Evolutionary conservation across 2,113 vertebrate species (phyloP).

Genomic region (Rhinoptilus africanus): DNA sequence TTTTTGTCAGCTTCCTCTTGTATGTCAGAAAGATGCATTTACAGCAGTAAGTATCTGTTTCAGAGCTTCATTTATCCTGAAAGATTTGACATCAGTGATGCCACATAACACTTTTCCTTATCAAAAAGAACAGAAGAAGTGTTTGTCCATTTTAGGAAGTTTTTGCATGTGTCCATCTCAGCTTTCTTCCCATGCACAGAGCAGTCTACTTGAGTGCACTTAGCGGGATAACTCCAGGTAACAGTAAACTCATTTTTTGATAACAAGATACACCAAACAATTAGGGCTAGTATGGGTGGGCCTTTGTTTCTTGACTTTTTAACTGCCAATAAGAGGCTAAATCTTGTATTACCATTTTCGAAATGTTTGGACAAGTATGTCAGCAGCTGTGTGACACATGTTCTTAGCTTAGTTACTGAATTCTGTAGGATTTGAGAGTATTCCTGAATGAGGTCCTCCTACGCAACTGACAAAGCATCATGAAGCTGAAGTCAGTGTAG

Average conservation of each 20-base stretch:
- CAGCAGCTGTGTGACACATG: not conserved
- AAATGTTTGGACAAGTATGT: not conserved
- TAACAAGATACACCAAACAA: not conserved
- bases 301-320: not conserved
- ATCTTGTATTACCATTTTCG: not conserved
- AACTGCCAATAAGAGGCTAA: not conserved
- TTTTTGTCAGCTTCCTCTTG: not conserved
- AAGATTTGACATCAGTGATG: not conserved
- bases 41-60: not conserved
- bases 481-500: not conserved
- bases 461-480: not conserved
- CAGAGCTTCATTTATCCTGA: not conserved
- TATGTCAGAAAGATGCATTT: not conserved
- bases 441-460: not conserved
- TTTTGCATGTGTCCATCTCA: not conserved
- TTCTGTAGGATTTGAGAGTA: not conserved
- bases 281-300: not conserved
- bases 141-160: not conserved
- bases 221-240: not conserved
- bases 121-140: not conserved
- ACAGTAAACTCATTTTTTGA: not conserved
- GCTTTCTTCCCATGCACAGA: not conserved
- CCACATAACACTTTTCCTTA: not conserved
- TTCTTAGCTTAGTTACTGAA: not conserved
- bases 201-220: not conserved